Evolutionary conservation across 2,113 vertebrate species (phyloP), one percentile per base, ranked within the genome.

Genomic region (Patagioenas fasciata): DNA sequence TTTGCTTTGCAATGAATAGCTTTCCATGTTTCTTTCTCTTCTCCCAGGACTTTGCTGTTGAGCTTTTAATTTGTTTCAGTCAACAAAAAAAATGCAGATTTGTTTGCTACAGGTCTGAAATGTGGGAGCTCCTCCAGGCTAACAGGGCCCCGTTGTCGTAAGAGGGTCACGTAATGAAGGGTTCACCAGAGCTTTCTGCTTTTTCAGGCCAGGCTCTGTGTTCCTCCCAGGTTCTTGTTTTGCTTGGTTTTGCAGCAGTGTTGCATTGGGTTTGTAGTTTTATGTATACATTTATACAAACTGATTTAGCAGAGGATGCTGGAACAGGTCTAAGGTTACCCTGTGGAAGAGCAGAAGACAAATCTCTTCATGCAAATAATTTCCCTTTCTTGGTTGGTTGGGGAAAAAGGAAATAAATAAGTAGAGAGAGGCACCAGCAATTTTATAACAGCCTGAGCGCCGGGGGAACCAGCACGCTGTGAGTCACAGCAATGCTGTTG

Each of bases 401-500:
- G 62, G 65, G 40, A 57, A 86, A 87, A 81, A 53, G 57, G 87
- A 85, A 91, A 78, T 57, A 81, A 92, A 86, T 75, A 69, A 95
- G 38, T 42, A 47, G 53, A 7, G 70, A 91, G 78, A 87, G 66
- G 34, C 91, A 92, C 60, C 36, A 74, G 61, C 65, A 20, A 62
- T 86, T 89, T 21, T 53, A 38, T 38, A 81, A 88, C 72, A 1
- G 38, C 84, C 56, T 16, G 73, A 92, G 94, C 89, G 69, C 36
- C 29, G 40, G 61, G 11, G 9, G 82, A 40, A 65, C 47, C 54
- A 32, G 80, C 26, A 34, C 3, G 12, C 73, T 62, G 82, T 90
- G 96, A 95, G 89, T 93, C 95, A 93, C 81, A 25, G 81, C 47
- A 18, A 15, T 0, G 3, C 89, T 31, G 66, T 58, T 4, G 13